phyloP scores from a whole-genome alignment of 1,140 invertebrate species.

The Orius insidiosus region DNA sequence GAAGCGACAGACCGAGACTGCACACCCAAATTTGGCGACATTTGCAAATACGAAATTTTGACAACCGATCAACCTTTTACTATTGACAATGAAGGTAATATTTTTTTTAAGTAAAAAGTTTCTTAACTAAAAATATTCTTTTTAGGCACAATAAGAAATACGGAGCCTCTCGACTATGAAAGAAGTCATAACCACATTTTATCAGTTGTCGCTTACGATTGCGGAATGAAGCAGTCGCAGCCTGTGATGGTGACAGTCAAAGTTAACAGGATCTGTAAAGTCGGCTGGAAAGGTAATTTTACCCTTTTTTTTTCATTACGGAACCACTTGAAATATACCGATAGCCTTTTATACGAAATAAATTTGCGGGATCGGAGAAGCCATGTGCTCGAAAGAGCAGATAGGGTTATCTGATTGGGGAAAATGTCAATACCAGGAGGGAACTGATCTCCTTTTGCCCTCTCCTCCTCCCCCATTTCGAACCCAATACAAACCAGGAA shows the following conservation, averaged over 20 bases:
- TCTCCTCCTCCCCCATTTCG: too few species aligned
- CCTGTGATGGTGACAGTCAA: slow-evolving; percentile 90
- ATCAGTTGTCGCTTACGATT: slow-evolving; percentile 91
- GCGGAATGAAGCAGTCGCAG: slow-evolving; percentile 68
- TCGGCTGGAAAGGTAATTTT: slow-evolving; percentile 53
- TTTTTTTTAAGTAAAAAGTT: background rate
- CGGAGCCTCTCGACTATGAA: slow-evolving; percentile 77
- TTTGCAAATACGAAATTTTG: slow-evolving; percentile 90
- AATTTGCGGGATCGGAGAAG: too few species aligned
- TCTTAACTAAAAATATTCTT: slow-evolving; percentile 4
- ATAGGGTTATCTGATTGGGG: too few species aligned
- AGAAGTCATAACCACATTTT: slow-evolving; percentile 87
- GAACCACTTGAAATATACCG: too few species aligned
- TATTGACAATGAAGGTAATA: slow-evolving; percentile 72
- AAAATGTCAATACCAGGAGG: too few species aligned
- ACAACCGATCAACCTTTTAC: slow-evolving; percentile 78
- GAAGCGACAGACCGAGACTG: slow-evolving; percentile 82
- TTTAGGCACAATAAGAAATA: slow-evolving; percentile 70
- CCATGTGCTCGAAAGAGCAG: too few species aligned
- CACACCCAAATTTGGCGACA: slow-evolving; percentile 73
- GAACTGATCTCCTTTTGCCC: too few species aligned
- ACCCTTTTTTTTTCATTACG: too few species aligned
- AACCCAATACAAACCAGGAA: too few species aligned
- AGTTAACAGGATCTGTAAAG: slow-evolving; percentile 55
- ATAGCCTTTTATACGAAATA: too few species aligned